A percentile compares a stretch with the other conserved stretches of the same genome.
phyloP scores from a whole-genome alignment of 92 coral and sea anemone species.

The Meandrina meandrites region DNA sequence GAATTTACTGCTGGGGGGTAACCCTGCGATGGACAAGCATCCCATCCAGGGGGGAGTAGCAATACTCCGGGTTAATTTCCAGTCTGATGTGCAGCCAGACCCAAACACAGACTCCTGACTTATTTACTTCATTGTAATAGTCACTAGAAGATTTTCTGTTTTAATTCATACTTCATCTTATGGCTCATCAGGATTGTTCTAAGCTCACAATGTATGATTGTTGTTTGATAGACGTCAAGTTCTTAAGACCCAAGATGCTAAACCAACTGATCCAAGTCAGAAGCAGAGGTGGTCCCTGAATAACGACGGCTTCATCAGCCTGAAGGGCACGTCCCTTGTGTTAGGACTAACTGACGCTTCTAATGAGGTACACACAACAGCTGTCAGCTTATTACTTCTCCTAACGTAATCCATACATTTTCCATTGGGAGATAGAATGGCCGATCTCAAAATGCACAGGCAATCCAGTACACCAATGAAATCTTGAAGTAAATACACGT shows the following conservation, averaged over 20 bases:
- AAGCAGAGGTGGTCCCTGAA: constrained; percentile 74
- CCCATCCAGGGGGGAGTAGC: too few species aligned
- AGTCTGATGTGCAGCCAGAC: background rate
- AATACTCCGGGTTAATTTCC: too few species aligned
- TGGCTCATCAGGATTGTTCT: background rate
- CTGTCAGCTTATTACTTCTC: background rate
- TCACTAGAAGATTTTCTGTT: background rate
- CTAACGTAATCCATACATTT: background rate
- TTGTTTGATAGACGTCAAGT: constrained; percentile 58
- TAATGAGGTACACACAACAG: constrained; percentile 59
- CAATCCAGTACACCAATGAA: too few species aligned
- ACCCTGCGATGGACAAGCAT: too few species aligned
- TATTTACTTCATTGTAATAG: too few species aligned
- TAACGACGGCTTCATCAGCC: constrained; percentile 79
- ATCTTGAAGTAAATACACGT: background rate
- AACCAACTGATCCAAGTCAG: constrained; percentile 62
- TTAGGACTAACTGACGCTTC: constrained; percentile 74
- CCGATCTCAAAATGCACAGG: too few species aligned
- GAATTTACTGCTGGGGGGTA: too few species aligned
- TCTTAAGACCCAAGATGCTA: constrained; percentile 54
- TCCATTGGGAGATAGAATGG: background rate
- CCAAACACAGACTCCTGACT: background rate
- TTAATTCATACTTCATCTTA: too few species aligned
- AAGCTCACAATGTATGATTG: background rate
- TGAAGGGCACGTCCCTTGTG: constrained; percentile 74